Conservation (phyloP, 2,888 invertebrate species). For the Bombylius major region DNA sequence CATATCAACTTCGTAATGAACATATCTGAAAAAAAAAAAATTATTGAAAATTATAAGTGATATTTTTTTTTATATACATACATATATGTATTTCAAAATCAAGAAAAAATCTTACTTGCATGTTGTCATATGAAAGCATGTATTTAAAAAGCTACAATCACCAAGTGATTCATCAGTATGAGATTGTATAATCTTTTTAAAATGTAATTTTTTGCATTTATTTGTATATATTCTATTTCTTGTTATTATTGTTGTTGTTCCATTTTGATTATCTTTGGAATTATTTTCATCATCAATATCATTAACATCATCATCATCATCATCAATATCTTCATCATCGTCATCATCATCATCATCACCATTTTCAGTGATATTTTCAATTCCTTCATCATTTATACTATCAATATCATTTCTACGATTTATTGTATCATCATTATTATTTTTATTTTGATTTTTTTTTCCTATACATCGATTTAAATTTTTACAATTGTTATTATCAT, state of each 20-base stretch:
- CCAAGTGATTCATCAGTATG: slow-evolving; percentile 93
- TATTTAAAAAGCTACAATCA: slow-evolving; percentile 95
- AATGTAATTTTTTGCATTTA: slow-evolving; percentile 82
- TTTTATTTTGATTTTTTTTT: slow-evolving; percentile 18
- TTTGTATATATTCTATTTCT: slow-evolving; percentile 25
- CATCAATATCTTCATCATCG: too few species aligned
- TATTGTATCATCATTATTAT: too few species aligned
- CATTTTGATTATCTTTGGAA: background rate
- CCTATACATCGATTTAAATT: slow-evolving; percentile 16
- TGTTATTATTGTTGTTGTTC: too few species aligned
- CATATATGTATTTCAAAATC: background rate
- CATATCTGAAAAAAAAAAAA: slow-evolving; percentile 51
- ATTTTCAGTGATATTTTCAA: background rate
- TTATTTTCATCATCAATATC: slow-evolving; percentile 13
- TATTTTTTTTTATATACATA: background rate
- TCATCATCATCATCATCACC: slow-evolving; percentile 12
- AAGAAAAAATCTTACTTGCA: slow-evolving; percentile 59
- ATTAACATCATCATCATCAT: too few species aligned
- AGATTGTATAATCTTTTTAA: slow-evolving; percentile 88
- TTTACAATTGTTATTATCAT: too few species aligned
- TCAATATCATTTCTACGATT: too few species aligned
- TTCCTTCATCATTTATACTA: too few species aligned
- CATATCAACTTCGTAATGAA: slow-evolving; percentile 93
- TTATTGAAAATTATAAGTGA: background rate
- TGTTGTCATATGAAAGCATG: slow-evolving; percentile 98